Percentiles rank a stretch among this genome's conserved stretches.
Evolutionary conservation across 2,113 vertebrate genomes (phyloP).

Genomic region (Epinephelus lanceolatus): DNA sequence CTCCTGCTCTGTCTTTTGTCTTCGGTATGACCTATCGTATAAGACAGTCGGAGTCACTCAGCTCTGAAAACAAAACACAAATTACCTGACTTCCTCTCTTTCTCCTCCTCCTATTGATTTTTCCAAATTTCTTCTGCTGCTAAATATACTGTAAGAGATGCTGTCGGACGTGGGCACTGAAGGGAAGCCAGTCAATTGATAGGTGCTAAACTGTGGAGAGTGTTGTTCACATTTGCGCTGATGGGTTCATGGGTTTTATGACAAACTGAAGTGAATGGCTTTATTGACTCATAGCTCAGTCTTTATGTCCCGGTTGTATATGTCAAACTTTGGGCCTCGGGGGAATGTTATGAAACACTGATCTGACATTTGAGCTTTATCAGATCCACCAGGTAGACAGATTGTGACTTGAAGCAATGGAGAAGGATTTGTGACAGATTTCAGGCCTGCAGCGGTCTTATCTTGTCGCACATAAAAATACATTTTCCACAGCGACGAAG

Average conservation of each 20-base stretch:
- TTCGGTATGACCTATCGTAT: slow-evolving; percentile 3
- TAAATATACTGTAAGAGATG: slow-evolving; percentile 66
- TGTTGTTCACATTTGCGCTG: slow-evolving; percentile 37
- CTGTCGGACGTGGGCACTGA: slow-evolving; percentile 28
- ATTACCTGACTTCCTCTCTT: slow-evolving; percentile 24
- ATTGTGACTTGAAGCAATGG: slow-evolving; percentile 8
- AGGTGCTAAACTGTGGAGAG: slow-evolving; percentile 21
- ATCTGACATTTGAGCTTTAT: slow-evolving; percentile 29
- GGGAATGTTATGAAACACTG: slow-evolving; percentile 10
- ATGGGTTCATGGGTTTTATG: slow-evolving; percentile 26
- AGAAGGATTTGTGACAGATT: slow-evolving; percentile 17
- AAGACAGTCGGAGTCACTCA: slow-evolving; percentile 21
- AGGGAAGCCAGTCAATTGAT: slow-evolving; percentile 36
- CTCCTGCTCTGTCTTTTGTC: slow-evolving; percentile 9
- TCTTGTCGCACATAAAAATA: slow-evolving; percentile 15
- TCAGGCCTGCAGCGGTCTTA: background rate
- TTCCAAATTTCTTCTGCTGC: slow-evolving; percentile 60
- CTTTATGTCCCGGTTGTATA: slow-evolving; percentile 1
- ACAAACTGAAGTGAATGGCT: slow-evolving; percentile 7
- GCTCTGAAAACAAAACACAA: slow-evolving; percentile 45
- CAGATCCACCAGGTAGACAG: slow-evolving; percentile 9
- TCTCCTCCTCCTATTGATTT: slow-evolving; percentile 66
- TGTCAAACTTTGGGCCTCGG: slow-evolving; percentile 12
- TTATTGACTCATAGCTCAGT: slow-evolving; percentile 4
- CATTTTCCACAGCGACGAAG: background rate